Evolutionary conservation across 2,113 vertebrate species (phyloP).

Genomic region (Jaculus jaculus): DNA sequence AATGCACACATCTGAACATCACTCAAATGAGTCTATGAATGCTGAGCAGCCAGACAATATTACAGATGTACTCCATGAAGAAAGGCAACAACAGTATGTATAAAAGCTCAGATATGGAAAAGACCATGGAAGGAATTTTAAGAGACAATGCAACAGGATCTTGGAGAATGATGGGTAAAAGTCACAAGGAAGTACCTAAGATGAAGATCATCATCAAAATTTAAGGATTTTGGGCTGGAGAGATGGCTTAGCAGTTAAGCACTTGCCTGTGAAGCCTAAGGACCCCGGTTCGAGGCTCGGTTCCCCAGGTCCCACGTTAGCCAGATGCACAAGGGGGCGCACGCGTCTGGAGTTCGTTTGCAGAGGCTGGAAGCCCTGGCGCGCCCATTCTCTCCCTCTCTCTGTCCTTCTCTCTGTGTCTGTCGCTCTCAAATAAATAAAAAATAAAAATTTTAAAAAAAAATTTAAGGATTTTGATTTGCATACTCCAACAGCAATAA

Average conservation of each 20-base stretch:
- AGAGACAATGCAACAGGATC: neutral
- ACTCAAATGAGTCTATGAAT: slow-evolving; percentile 1
- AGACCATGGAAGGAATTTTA: neutral
- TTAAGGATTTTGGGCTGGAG: slow-evolving; percentile 5
- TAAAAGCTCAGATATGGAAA: neutral
- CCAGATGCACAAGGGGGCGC: no score
- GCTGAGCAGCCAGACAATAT: neutral
- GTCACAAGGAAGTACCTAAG: neutral
- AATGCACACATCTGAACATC: neutral
- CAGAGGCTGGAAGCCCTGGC: no score
- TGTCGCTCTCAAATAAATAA: no score
- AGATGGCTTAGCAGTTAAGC: no score
- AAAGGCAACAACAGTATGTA: neutral
- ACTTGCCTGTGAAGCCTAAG: no score
- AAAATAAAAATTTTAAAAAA: no score
- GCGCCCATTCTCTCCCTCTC: no score
- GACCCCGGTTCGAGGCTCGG: no score
- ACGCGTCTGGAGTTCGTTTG: no score
- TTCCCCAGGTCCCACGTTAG: no score
- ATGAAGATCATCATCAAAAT: neutral
- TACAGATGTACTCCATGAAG: neutral
- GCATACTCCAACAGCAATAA: neutral
- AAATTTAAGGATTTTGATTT: slow-evolving; percentile 11
- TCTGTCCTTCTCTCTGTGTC: no score
- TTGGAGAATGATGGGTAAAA: neutral